phyloP scores from a whole-genome alignment of 2,888 invertebrate species.

The Hoplodrina ambigua region DNA sequence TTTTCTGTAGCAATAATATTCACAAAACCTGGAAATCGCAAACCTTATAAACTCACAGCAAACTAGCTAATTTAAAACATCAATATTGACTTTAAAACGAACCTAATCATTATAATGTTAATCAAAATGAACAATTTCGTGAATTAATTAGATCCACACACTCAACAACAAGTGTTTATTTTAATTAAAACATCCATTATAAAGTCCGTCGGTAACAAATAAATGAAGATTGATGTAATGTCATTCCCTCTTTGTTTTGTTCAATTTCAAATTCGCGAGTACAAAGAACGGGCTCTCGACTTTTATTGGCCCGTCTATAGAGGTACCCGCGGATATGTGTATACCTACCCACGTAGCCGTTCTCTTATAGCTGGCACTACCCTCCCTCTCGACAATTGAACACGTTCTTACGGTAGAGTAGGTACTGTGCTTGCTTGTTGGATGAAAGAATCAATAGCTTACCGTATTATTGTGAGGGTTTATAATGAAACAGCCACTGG shows the following conservation, averaged over 20 bases:
- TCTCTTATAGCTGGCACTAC: constrained; percentile 28
- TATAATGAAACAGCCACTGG: constrained; percentile 34
- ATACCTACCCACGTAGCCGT: constrained; percentile 4
- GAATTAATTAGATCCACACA: constrained; percentile 33
- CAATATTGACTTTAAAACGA: constrained; percentile 21
- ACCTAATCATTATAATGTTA: constrained; percentile 24
- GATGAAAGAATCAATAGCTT: constrained; percentile 59
- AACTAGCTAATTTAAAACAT: constrained; percentile 17
- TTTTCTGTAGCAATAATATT: neutral
- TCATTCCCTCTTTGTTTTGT: constrained; percentile 65
- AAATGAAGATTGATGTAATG: constrained; percentile 76
- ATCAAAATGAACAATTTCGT: constrained; percentile 31
- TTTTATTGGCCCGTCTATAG: constrained; percentile 45
- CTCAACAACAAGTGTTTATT: constrained; percentile 39
- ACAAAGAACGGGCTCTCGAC: constrained; percentile 55
- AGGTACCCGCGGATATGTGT: constrained; percentile 15
- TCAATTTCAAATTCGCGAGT: constrained; percentile 67
- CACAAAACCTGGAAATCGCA: neutral
- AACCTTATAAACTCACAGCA: constrained; percentile 16
- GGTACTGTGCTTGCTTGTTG: constrained; percentile 53
- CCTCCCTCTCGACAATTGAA: constrained; percentile 57
- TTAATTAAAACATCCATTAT: constrained; percentile 54
- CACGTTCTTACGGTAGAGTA: constrained; percentile 58
- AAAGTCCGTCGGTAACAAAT: constrained; percentile 66
- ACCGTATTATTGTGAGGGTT: constrained; percentile 52